Evolutionary conservation across 2,113 vertebrate genomes (phyloP), one percentile per base, ranked within the genome.

Genomic region (Hippocampus barbouri): DNA sequence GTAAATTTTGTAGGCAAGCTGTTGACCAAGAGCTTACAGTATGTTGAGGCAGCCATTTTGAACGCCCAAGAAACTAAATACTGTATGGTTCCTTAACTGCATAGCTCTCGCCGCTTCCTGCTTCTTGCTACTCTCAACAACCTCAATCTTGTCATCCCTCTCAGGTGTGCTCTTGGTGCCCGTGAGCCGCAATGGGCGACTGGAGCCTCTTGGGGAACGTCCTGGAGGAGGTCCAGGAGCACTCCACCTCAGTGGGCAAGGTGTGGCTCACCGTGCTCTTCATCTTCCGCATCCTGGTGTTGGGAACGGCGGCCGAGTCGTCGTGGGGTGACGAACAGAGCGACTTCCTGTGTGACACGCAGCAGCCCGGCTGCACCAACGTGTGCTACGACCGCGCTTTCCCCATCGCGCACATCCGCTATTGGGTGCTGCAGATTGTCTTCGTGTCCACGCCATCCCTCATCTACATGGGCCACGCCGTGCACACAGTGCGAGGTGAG

Each of bases 311-410:
- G 0, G 97, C 95, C 0, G 97, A 99, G 88, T 99, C 97, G 0
- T 98, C 96, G 18, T 99, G 97, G 97, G 96, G 96, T 0, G 97
- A 98, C 0, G 97, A 99, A 89, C 94, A 97, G 88, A 95, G 95
- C 0, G 97, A 99, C 71, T 99, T 99, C 88, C 91, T 91, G 81
- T 99, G 97, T 0, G 96, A 99, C 79, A 98, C 96, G 0, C 88
- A 92, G 62, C 96, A 98, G 82, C 97, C 97, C 0, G 97, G 97
- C 60, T 98, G 97, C 0, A 94, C 95, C 82, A 98, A 98, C 0
- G 97, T 98, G 11, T 98, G 97, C 87, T 99, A 99, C 0, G 96
- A 99, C 91, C 94, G 93, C 43, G 96, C 96, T 69, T 99, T 99
- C 86, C 97, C 97, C 79, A 98, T 99, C 66, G 97, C 97, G 56